Base-by-base conservation (phyloP, 1,140 invertebrate species). In the Piezodorus guildinii region DNA sequence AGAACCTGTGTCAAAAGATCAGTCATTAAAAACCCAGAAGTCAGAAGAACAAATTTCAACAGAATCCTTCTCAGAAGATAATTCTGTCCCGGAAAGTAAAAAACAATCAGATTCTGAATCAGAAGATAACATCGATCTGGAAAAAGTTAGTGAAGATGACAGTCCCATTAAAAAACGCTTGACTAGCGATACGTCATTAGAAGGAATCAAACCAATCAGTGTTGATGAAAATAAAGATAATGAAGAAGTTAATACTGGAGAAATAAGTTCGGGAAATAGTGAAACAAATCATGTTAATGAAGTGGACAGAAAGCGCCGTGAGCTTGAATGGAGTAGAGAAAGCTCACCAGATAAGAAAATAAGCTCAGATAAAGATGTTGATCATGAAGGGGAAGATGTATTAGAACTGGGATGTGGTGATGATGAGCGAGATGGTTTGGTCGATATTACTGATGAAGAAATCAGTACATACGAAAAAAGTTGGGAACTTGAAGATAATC, bases 281-380 rank as follows among this genome's bases (percentile, higher is more conserved):
- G 17, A 74, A 67, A 16, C 56, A 68, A 17, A 68, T 70, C 17
- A 72, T 69, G 25, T 69, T 71, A 27, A 72, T 73, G 30, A 71
- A 71, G 59, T 69, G 72, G 44, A 59, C 56, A 56, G 43, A 21
- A 52, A 66, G 46, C 17, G 19, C 15, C 19, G 23, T 23, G 52
- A 56, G 10, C 6, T 16, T 27, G 52, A 25, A 5, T 23, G 45
- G 59, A 27, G 46, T 34, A 45, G 27, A 23, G 51, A n/a, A 5
- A 58, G 43, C 23, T 23, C 60, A 27, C 49, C 25, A 34, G 23
- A 25, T 21, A 58, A 25, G 15, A 39, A 51, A 25, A 8, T 15
- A 25, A 62, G 17, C 15, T 27, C 15, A 62, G 60, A 66, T 6
- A 62, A 44, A 10, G 17, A 19, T 39, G 21, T 58, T 51, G 62